Evolutionary conservation across 2,888 invertebrate species (phyloP).

Genomic region (Drosophila ezoana): DNA sequence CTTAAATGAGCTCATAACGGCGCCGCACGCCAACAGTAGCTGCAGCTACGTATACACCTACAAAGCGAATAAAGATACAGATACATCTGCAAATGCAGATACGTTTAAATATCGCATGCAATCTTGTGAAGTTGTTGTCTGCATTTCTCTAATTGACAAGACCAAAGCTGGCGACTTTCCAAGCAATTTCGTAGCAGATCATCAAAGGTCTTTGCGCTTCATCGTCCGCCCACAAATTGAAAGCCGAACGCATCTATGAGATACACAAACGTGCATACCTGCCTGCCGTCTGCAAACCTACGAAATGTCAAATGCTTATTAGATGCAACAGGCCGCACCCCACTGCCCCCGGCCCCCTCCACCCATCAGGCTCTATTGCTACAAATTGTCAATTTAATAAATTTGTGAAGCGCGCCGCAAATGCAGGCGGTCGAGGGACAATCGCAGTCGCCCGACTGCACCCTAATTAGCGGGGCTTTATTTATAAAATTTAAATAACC

Average conservation of each 20-base stretch:
- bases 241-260: conserved; percentile 44
- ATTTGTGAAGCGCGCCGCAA: conserved; percentile 46
- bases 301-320: conserved; percentile 79
- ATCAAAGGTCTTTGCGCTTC: conserved; percentile 68
- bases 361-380: neutral
- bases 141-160: conserved; percentile 76
- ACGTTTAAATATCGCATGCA: conserved; percentile 67
- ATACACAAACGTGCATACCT: conserved; percentile 40
- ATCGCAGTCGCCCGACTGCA: conserved; percentile 48
- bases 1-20: conserved; percentile 35
- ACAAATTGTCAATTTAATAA: conserved; percentile 74
- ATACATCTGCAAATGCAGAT: neutral
- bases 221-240: conserved; percentile 58
- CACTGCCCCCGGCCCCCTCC: conserved; percentile 5
- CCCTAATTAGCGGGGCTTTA: conserved; percentile 70
- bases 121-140: conserved; percentile 70
- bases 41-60: conserved; percentile 10
- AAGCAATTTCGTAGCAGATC: conserved; percentile 67
- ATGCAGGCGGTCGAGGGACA: conserved; percentile 43
- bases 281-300: conserved; percentile 51
- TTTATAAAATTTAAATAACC: conserved; percentile 35
- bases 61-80: conserved; percentile 22
- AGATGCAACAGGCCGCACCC: conserved; percentile 37
- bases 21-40: conserved; percentile 20
- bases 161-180: conserved; percentile 75